Conservation (phyloP, 2,888 invertebrate genomes). For the Marronus borbonicus region DNA sequence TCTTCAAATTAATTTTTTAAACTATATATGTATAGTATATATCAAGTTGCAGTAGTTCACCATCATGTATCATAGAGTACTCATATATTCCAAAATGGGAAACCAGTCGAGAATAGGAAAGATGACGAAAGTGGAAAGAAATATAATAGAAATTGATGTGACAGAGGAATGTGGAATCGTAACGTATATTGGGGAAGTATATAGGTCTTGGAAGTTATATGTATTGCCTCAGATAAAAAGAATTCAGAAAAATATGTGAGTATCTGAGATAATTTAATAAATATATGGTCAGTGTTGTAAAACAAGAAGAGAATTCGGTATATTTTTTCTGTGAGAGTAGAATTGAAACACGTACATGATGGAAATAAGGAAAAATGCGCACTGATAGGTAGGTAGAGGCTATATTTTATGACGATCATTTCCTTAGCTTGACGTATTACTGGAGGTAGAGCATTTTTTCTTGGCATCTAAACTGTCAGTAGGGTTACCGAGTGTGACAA, state of each 20-base stretch:
- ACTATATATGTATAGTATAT: no score
- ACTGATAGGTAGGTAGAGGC: no score
- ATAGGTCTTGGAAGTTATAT: constrained; percentile 6
- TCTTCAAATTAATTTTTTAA: no score
- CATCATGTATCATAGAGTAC: no score
- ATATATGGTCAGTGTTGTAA: background rate
- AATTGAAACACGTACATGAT: background rate
- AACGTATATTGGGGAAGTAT: constrained; percentile 13
- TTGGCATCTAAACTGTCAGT: no score
- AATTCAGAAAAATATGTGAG: constrained; percentile 24
- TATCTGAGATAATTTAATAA: constrained; percentile 9
- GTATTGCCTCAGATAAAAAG: background rate
- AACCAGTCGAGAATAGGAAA: background rate
- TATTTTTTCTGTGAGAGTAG: background rate
- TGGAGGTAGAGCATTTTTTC: no score
- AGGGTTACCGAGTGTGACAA: no score
- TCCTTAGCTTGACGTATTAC: no score
- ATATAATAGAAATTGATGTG: constrained; percentile 56
- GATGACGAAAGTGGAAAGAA: constrained; percentile 45
- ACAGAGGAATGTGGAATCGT: constrained; percentile 44
- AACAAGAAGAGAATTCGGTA: background rate
- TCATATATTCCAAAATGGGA: background rate
- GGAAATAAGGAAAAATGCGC: no score
- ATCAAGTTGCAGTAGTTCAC: no score
- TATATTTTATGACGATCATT: no score